These are phyloP conservation scores for Drosophila bocki DNA, from an alignment of 1,140 invertebrate species.

Conservation along the genomic window DNA sequence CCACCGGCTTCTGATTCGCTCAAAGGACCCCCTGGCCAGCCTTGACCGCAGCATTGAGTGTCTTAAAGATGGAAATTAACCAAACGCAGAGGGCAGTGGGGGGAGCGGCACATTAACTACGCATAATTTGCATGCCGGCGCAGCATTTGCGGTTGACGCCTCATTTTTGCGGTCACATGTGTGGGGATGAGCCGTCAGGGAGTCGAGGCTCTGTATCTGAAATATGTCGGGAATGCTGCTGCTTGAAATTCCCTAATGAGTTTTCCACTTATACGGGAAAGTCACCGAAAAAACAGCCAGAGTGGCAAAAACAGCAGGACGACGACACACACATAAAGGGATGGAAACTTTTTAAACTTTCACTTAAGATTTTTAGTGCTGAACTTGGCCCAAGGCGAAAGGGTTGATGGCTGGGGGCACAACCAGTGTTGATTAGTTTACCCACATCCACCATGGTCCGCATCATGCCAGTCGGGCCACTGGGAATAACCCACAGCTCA, in stretches of 20 bases:
- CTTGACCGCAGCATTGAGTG: conserved; percentile 76
- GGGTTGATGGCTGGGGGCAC: conserved; percentile 10
- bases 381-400: conserved; percentile 18
- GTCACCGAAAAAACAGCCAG: conserved; percentile 28
- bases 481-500: conserved; percentile 60
- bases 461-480: conserved; percentile 11
- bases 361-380: conserved; percentile 64
- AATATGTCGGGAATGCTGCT: conserved; percentile 64
- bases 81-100: conserved; percentile 17
- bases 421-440: conserved; percentile 71
- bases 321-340: conserved; percentile 21
- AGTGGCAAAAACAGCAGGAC: conserved; percentile 12
- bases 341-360: conserved; percentile 66
- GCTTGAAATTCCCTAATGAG: conserved; percentile 71
- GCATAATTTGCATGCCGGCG: conserved; percentile 77
- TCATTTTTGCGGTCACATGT: conserved; percentile 73
- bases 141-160: conserved; percentile 71
- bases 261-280: conserved; percentile 51
- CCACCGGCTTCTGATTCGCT: conserved; percentile 33
- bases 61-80: conserved; percentile 83
- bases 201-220: conserved; percentile 35
- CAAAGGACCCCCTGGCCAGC: conserved; percentile 32
- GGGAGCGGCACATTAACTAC: conserved; percentile 65
- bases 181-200: neutral
- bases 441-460: conserved; percentile 37